Base-by-base conservation (phyloP, 2,113 vertebrate genomes). In the Nannobrachium achirus region DNA sequence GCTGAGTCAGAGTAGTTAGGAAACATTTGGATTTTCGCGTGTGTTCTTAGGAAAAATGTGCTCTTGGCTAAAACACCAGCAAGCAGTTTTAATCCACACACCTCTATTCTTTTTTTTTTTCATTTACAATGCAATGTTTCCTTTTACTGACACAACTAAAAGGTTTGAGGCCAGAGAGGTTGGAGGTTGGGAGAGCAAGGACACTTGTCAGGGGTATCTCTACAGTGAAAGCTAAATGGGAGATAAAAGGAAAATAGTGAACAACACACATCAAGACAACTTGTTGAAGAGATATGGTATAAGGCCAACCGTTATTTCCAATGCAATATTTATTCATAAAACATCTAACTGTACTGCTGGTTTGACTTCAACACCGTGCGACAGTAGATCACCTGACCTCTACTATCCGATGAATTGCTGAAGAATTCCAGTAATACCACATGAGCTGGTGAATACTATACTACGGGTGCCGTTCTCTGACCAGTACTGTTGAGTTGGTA, bases 41-140 rank as follows among this genome's bases (percentile, higher is more conserved):
- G 25, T 64, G 7, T 56, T 61, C 52, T 51, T 50, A 7, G 7
- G 64, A 71, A 75, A 52, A 77, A 79, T 56, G 69, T 61, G 10
- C 15, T 20, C 56, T 19, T 39, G 25, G 33, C 11, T 25, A 11
- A 68, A 74, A 75, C 16, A 69, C 40, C 0, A 45, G 25, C 25
- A 33, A 46, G n/a, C 10, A 49, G 33, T 51, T 7, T 33, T 62
- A 33, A 14, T 55, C 51, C 20, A 15, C 42, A 38, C n/a, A 18
- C 19, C 10, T 45, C 20, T 15, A 52, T 66, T 74, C n/a, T 42
- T 39, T 13, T 13, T 41, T 7, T n/a, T n/a, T n/a, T 60, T 66
- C 18, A 55, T 53, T 15, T 50, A 50, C 52, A 66, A 38, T 25
- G 19, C 59, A 62, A 0, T 33, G n/a, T 68, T 64, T 70, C 50